Base-by-base conservation (phyloP, 1,140 invertebrate species). In the Anoplolepis gracilipes region DNA sequence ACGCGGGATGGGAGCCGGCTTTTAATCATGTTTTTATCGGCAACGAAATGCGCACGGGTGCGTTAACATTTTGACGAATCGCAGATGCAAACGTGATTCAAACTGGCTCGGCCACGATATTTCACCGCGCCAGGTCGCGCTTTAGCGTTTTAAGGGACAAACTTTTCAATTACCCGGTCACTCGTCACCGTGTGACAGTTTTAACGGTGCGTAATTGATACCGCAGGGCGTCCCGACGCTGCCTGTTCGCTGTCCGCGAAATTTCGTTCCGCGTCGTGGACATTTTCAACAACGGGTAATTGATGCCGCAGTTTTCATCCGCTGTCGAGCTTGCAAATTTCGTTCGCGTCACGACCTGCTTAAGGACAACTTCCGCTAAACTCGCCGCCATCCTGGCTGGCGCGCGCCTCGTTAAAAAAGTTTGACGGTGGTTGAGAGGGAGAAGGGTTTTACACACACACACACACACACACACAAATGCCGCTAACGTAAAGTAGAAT, bases 341-440 rank as follows among this genome's bases (percentile, higher is more conserved):
- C 19, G 78, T 42, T 59, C 78, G 77, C 36, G 64, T 69, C 64
- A 46, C 77, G 62, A 42, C 62, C 77, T 79, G 77, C 78, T 81
- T 70, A 81, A 81, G 65, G 67, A 82, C 67, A 82, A 72, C 67
- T 82, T 72, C 36, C 53, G 30, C 53, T 59, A 82, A 82, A 82
- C 78, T 82, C 67, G 67, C 36, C 33, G 42, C 42, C 61, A 5
- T 53, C 61, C 65, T 70, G 53, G 53, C 25, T 57, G 53, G 53
- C 53, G 22, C 42, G n/a, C 81, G 81, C 46, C 59, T 84, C 72
- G 57, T 84, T 84, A 84, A 77, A 84, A 82, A 84, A 84, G 72
- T 84, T 84, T 53, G 70, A 76, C 28, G 59, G 22, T n/a, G 72
- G 70, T n/a, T n/a, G n/a, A n/a, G n/a, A n/a, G 53, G 30, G 30